A percentile compares a stretch with the other conserved stretches of the same genome.
Conservation (phyloP, 1,140 invertebrate genomes). For the Hestina assimilis region DNA sequence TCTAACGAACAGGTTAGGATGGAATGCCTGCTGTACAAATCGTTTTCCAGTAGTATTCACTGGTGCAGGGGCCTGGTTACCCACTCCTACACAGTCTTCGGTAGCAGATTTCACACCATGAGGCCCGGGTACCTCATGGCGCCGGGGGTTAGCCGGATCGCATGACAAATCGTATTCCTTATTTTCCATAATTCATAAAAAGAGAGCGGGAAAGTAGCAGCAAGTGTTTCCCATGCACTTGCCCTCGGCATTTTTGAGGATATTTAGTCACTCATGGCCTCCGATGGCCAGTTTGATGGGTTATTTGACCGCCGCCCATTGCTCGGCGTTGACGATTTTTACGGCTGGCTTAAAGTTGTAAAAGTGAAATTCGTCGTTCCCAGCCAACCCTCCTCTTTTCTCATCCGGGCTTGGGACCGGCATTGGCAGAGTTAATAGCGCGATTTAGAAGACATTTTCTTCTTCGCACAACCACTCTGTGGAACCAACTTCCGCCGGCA, state of each 20-base stretch:
- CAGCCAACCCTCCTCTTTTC: no score
- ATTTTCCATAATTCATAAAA: not conserved
- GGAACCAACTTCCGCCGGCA: no score
- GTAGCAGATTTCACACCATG: not conserved
- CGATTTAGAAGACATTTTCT: no score
- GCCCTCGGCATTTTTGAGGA: not conserved
- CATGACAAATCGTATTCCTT: not conserved
- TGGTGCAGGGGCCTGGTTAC: conserved; percentile 5
- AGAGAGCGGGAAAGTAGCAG: not conserved
- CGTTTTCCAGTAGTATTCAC: conserved; percentile 12
- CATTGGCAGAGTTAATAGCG: no score
- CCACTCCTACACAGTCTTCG: not conserved
- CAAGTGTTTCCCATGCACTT: not conserved
- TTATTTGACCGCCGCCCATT: not conserved
- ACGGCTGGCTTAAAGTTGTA: not conserved
- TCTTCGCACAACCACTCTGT: no score
- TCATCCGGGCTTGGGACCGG: no score
- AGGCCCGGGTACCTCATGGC: not conserved
- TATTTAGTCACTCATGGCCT: conserved; percentile 1
- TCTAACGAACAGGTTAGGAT: conserved; percentile 18
- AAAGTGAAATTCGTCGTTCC: no score
- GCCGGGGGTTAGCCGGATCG: conserved; percentile 3
- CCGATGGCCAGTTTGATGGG: not conserved
- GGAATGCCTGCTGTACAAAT: conserved; percentile 17
- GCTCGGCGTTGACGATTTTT: not conserved